Evolutionary conservation across 2,888 invertebrate species (phyloP), one percentile per base, ranked within the genome.

Genomic region (Dascillus cervinus): DNA sequence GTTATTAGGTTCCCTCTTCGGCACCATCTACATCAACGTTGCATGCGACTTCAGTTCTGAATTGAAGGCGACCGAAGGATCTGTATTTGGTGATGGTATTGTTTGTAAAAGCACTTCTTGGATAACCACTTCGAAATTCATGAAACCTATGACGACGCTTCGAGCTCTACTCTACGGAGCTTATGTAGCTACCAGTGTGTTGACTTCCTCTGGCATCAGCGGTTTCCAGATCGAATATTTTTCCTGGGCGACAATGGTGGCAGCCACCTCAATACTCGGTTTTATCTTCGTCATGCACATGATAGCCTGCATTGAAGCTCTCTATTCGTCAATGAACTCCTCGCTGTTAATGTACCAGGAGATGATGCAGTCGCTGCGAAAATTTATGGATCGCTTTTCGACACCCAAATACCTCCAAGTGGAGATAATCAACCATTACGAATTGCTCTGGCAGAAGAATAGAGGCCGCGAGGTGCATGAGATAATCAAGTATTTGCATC

Each of bases 261-360:
- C 15, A 1, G 3, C 28, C 15, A 3, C 29, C 6, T 10, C 21
- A n/a, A 8, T 30, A 2, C 2, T 32, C n/a, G 11, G 19, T 11
- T 37, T 22, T 8, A 14, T 29, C 6, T 4, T 32, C 1, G 5
- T 11, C 2, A 3, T 13, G 0, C 19, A 29, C 11, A 22, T 37
- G 6, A 14, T 22, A 6, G 17, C 29, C 1, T 17, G 3, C 2
- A 8, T 20, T 1, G 14, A 30, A 5, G 5, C 26, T 3, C 13
- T 11, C 3, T 29, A 24, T 11, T 22, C 37, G 2, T 3, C 10
- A 2, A n/a, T 21, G 6, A 19, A 29, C 12, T 25, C 26, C 1
- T 8, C 27, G 4, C 20, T 34, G 8, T 6, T 36, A n/a, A 21
- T 19, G n/a, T 42, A 42, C 13, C 44, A 44, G 22, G 24, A 30